phyloP scores from a whole-genome alignment of 2,113 vertebrate species.

The Passer domesticus region DNA sequence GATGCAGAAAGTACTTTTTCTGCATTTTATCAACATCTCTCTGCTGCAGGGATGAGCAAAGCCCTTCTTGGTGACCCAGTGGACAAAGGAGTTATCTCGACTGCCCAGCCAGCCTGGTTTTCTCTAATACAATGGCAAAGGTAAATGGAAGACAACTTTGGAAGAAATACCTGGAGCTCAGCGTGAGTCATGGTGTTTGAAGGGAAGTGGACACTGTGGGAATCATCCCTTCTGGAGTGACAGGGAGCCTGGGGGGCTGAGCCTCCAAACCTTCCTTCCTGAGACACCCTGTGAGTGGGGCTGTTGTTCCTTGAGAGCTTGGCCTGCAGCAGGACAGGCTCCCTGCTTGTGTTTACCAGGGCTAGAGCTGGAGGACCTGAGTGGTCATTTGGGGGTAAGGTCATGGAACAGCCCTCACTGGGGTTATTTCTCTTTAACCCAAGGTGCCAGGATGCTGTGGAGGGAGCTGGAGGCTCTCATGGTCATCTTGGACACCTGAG shows the following conservation, averaged over 20 bases:
- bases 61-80: background rate
- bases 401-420: background rate
- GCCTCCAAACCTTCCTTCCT: background rate
- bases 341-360: background rate
- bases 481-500: background rate
- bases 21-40: background rate
- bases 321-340: background rate
- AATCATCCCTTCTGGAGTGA: background rate
- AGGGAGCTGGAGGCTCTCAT: background rate
- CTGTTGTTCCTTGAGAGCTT: background rate
- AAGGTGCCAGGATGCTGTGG: background rate
- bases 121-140: background rate
- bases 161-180: background rate
- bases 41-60: background rate
- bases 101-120: background rate
- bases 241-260: background rate
- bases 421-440: background rate
- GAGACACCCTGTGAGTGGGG: background rate
- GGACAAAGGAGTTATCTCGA: background rate
- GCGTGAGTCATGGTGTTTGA: background rate
- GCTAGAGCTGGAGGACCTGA: background rate
- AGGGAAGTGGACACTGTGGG: background rate
- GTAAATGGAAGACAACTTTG: background rate
- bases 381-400: background rate
- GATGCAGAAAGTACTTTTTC: background rate